phyloP scores from a whole-genome alignment of 2,797 vertebrate species.

The Clarias fuscus region DNA sequence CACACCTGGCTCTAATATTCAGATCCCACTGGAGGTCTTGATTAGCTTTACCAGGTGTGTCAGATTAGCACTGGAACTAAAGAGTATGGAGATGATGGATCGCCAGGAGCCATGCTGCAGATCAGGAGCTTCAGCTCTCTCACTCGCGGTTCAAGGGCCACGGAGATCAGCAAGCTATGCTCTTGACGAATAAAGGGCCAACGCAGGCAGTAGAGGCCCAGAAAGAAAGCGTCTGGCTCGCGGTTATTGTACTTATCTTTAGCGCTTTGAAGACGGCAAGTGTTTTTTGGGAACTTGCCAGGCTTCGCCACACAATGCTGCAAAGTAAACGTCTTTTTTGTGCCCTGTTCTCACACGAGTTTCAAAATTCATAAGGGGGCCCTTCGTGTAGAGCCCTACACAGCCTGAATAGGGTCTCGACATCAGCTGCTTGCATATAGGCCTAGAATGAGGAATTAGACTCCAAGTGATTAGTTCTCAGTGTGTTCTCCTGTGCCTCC shows the following conservation, averaged over 20 bases:
- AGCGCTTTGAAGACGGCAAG: slow-evolving; percentile 67
- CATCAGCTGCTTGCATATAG: background rate
- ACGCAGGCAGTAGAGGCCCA: slow-evolving; percentile 55
- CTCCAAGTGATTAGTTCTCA: background rate
- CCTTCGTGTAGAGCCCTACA: background rate
- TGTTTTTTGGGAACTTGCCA: slow-evolving; percentile 73
- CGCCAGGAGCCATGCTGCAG: slow-evolving; percentile 35
- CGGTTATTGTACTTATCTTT: slow-evolving; percentile 54
- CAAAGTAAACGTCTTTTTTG: slow-evolving; percentile 69
- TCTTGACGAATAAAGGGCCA: slow-evolving; percentile 69
- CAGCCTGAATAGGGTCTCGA: background rate
- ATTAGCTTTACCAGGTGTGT: background rate
- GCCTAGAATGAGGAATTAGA: slow-evolving; percentile 10
- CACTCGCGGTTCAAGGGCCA: slow-evolving; percentile 60
- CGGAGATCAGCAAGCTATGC: slow-evolving; percentile 67
- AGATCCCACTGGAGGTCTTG: background rate
- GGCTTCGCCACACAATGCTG: slow-evolving; percentile 64
- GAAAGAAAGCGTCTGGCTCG: slow-evolving; percentile 51
- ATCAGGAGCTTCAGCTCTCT: slow-evolving; percentile 51
- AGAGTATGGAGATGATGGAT: slow-evolving; percentile 20
- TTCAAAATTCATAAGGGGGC: slow-evolving; percentile 11
- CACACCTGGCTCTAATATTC: slow-evolving; percentile 29
- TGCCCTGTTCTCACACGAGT: slow-evolving; percentile 54
- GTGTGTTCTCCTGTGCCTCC: background rate
- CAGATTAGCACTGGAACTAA: slow-evolving; percentile 13